Evolutionary conservation across 1,140 invertebrate species (phyloP).

Genomic region (Drosophila mayri): DNA sequence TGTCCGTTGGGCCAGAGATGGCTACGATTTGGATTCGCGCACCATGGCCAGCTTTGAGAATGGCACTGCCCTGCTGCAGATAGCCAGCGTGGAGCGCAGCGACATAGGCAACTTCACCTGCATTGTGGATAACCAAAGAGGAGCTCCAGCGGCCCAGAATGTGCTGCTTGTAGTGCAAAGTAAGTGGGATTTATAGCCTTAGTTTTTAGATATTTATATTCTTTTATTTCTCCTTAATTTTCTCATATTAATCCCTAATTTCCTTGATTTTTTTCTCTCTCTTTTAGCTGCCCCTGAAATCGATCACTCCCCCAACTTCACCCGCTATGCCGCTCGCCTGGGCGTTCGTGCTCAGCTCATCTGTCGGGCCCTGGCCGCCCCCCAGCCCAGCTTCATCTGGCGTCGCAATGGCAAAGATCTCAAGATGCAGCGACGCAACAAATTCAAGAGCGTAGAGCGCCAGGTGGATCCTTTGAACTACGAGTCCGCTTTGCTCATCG

Average conservation of each 20-base stretch:
- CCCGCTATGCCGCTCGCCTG: slow-evolving; percentile 94
- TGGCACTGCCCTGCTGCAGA: slow-evolving; percentile 91
- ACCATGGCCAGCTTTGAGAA: slow-evolving; percentile 90
- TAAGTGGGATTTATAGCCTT: slow-evolving; percentile 85
- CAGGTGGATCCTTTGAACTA: slow-evolving; percentile 87
- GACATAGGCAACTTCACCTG: slow-evolving; percentile 96
- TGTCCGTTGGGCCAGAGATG: slow-evolving; percentile 93
- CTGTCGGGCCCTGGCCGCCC: slow-evolving; percentile 93
- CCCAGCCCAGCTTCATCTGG: slow-evolving; percentile 94
- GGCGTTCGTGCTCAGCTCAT: slow-evolving; percentile 92
- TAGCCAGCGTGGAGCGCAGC: slow-evolving; percentile 90
- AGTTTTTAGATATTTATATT: too few relatives aligned
- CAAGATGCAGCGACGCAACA: slow-evolving; percentile 73
- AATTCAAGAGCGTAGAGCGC: slow-evolving; percentile 67
- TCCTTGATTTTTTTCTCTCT: neutral
- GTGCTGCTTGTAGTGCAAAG: slow-evolving; percentile 92
- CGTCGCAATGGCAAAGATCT: slow-evolving; percentile 87
- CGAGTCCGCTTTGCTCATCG: slow-evolving; percentile 92
- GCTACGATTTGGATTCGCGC: slow-evolving; percentile 88
- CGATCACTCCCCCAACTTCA: slow-evolving; percentile 91
- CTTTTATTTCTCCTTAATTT: neutral
- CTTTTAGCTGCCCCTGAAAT: slow-evolving; percentile 93
- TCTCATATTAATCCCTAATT: neutral
- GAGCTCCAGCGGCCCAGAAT: slow-evolving; percentile 87
- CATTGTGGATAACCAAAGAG: slow-evolving; percentile 96